Base-by-base conservation (phyloP, 2,888 invertebrate genomes). In the Baronia brevicornis region DNA sequence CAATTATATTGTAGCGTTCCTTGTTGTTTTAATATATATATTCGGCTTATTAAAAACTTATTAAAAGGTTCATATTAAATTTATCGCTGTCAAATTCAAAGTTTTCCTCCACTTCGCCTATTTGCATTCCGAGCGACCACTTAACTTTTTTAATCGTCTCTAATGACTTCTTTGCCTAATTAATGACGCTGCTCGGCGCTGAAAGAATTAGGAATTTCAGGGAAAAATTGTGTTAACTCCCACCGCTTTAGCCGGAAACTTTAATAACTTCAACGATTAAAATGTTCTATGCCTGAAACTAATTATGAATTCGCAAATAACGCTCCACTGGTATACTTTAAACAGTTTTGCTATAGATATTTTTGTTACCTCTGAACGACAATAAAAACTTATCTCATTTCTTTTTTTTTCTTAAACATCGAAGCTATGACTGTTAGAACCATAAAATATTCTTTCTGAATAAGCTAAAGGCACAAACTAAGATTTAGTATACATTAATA, bases 131-230 rank as follows among this genome's bases (percentile, higher is more conserved):
- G 37, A 48, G 45, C 55, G 43, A 45, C 53, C 57, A 50, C 57
- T 68, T 56, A 56, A 60, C 54, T 62, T 68, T 73, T 75, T 70
- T 69, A 77, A 78, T 69, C 58, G 66, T 45, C 62, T 60, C 62
- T 78, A 75, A 78, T 72, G 71, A 73, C 71, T 70, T 56, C 58
- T 65, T 54, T 44, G 55, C 57, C 60, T 75, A 75, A 80, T 79
- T 78, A 75, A 80, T 72, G 72, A 60, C 51, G 49, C 60, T n/a
- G n/a, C n/a, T 64, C 60, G 66, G 63, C 66, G 59, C 54, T 61
- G 61, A 55, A 60, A 51, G 58, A 69, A 68, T 65, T 60, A 56
- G 54, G 57, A 59, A 58, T 68, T 66, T 54, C 46, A 48, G 44
- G 44, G 44, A 63, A 64, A 61, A 55, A 54, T 54, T 42, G 40